Conservation (phyloP, 2,888 invertebrate species). For the Dromius quadrimaculatus region DNA sequence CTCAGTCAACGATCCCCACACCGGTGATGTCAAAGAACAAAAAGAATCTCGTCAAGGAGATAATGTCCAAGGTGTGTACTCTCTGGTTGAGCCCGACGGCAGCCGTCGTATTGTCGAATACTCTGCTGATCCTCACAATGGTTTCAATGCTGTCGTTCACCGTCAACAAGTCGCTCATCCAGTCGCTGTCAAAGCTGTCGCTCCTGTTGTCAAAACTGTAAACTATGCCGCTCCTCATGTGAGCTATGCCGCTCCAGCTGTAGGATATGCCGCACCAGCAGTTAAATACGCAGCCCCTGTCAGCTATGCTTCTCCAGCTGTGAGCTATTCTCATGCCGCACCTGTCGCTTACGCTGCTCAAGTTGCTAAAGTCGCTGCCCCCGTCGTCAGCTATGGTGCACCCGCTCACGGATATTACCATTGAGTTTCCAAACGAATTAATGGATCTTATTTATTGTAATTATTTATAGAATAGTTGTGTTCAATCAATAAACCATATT, state of each 20-base stretch:
- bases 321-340: conserved; percentile 33
- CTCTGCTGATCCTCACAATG: conserved; percentile 68
- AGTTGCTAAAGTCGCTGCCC: conserved; percentile 1
- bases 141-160: conserved; percentile 65
- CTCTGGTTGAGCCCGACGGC: conserved; percentile 69
- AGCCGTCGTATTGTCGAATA: conserved; percentile 69
- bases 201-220: conserved; percentile 55
- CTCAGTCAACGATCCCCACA: conserved; percentile 67
- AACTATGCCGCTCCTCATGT: conserved; percentile 8
- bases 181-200: conserved; percentile 27
- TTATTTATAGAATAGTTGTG: too few relatives aligned
- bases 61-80: conserved; percentile 68
- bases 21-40: too few relatives aligned
- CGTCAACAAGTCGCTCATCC: conserved; percentile 40
- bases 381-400: conserved; percentile 22
- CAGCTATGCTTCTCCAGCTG: conserved; percentile 5
- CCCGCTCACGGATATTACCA: conserved; percentile 11
- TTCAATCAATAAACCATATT: too few relatives aligned
- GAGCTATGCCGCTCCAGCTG: neutral
- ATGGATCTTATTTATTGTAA: too few relatives aligned
- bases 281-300: conserved; percentile 57
- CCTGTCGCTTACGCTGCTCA: conserved; percentile 55
- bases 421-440: too few relatives aligned
- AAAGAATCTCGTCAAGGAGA: conserved; percentile 69
- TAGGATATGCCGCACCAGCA: conserved; percentile 59